phyloP scores from a whole-genome alignment of 2,888 invertebrate genomes.

The Drosophila anceps region DNA sequence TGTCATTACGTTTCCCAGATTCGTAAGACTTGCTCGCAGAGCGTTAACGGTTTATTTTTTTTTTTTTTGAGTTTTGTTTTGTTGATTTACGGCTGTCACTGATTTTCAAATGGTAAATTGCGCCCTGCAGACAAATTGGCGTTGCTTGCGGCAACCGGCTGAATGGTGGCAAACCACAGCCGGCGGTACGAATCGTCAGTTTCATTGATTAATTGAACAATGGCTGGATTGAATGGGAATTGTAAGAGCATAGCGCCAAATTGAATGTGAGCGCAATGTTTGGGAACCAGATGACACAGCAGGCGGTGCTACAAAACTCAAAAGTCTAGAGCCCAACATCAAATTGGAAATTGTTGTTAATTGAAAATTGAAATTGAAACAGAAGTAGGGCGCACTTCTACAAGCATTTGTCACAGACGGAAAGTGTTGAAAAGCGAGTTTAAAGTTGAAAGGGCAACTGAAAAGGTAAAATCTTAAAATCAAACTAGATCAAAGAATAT shows the following conservation, averaged over 20 bases:
- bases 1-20: constrained; percentile 18
- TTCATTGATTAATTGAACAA: constrained; percentile 62
- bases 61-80: constrained; percentile 13
- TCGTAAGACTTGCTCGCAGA: constrained; percentile 13
- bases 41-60: constrained; percentile 31
- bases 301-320: constrained; percentile 30
- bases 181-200: constrained; percentile 41
- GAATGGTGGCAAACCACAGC: constrained; percentile 42
- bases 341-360: constrained; percentile 16
- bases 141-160: constrained; percentile 17
- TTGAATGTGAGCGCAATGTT: constrained; percentile 38
- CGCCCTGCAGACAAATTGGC: constrained; percentile 59
- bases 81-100: constrained; percentile 57
- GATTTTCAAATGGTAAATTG: constrained; percentile 53
- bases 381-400: constrained; percentile 10
- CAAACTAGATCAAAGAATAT: neutral
- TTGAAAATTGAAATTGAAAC: constrained; percentile 19
- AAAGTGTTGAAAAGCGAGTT: constrained; percentile 21
- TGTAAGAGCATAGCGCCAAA: constrained; percentile 39
- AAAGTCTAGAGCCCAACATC: constrained; percentile 3
- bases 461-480: neutral
- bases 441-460: constrained; percentile 9
- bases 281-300: constrained; percentile 65
- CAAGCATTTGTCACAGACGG: constrained; percentile 20
- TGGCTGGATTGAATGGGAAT: constrained; percentile 21